Base-by-base conservation (phyloP, 1,140 invertebrate species). In the Leptinotarsa texana region DNA sequence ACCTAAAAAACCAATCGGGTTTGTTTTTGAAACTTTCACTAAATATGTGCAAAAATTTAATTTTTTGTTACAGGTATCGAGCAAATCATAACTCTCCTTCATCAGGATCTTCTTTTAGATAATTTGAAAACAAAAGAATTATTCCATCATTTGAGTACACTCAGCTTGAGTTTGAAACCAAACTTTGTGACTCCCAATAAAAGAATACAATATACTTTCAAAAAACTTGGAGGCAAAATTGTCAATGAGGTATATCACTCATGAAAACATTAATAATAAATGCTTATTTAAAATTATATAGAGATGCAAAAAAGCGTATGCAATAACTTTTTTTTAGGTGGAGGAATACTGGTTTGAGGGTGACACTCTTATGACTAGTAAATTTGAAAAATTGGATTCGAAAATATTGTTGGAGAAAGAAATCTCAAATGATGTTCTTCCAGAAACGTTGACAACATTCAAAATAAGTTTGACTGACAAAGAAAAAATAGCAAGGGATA, bases 381-480 rank as follows among this genome's bases (percentile, higher is more conserved):
- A 84, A 48, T 80, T 87, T 22, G 76, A 84, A n/a, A 83, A 82
- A 80, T 71, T 83, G 24, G 86, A 87, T 79, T 69, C 80, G 15
- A 79, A 78, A 71, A 81, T 79, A 47, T 82, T 86, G 72, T 78
- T 87, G 62, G 83, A 85, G 69, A 83, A 84, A 65, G 76, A 79
- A 62, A 78, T 81, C 57, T 84, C 84, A 17, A 69, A 70, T 8
- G 48, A 74, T 74, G 78, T 83, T 18, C 78, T 80, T 65, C 88
- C 88, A 8, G 83, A 85, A 62, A 85, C 85, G 69, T 80, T 90
- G 5, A 82, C 89, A 2, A 89, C 89, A 74, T 90, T 90, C 78
- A 89, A 88, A 82, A 89, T 90, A 80, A 86, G 87, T 79, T 82
- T 89, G 2, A 86, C 87, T 63, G 88, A 89, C 78, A 83, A 86